Conservation (phyloP, 23 tunicate species). For the Halocynthia roretzi region DNA sequence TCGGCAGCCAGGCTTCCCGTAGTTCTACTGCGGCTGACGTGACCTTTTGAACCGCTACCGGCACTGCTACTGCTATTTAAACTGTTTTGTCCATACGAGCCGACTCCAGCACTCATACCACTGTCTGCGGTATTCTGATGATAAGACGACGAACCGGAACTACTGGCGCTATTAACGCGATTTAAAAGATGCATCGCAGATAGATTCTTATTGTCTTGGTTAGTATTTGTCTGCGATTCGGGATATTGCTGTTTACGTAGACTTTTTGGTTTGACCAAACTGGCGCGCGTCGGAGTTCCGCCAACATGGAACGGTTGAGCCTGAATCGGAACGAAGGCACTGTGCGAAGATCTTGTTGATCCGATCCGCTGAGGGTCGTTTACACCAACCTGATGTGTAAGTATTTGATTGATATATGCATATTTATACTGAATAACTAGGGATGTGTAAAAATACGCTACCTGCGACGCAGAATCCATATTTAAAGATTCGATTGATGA, state of each 20-base stretch:
- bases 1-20: conserved; percentile 38
- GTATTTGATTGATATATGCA: not conserved
- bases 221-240: not conserved
- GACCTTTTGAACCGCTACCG: conserved; percentile 13
- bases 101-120: conserved; percentile 91
- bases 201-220: conserved; percentile 1
- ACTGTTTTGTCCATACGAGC: conserved; percentile 66
- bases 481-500: conserved; percentile 69
- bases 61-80: conserved; percentile 59
- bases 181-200: conserved; percentile 8
- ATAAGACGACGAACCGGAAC: conserved; percentile 52
- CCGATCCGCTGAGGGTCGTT: not conserved
- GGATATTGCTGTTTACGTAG: not conserved
- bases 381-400: conserved; percentile 7
- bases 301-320: not conserved
- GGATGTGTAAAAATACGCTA: not conserved
- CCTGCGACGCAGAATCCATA: conserved; percentile 92
- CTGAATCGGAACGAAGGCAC: conserved; percentile 13
- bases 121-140: conserved; percentile 89
- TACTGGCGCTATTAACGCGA: conserved; percentile 52
- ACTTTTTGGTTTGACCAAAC: conserved; percentile 5
- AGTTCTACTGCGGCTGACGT: conserved; percentile 34
- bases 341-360: not conserved
- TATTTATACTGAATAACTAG: not conserved
- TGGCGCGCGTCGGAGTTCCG: not conserved